Evolutionary conservation across 2,888 invertebrate genomes (phyloP).

Genomic region (Coelogynopora nodosa): DNA sequence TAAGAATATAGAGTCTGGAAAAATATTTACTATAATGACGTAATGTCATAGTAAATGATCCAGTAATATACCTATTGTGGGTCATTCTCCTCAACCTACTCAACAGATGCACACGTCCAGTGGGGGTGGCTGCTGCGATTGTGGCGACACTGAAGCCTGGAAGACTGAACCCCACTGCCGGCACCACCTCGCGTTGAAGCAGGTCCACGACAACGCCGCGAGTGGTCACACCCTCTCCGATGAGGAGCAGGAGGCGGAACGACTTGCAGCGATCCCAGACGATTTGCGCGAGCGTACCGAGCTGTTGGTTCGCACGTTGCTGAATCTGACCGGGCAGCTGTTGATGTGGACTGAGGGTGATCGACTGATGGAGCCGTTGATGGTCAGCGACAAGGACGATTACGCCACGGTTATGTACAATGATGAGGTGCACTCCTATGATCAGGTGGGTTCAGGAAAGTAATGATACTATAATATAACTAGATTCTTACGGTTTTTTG

Average conservation of each 20-base stretch:
- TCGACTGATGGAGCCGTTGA: not conserved
- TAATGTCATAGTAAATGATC: too few species aligned
- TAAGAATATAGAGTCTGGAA: too few species aligned
- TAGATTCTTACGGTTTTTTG: too few species aligned
- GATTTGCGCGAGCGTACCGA: not conserved
- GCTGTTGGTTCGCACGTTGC: not conserved
- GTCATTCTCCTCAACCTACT: too few species aligned
- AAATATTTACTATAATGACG: too few species aligned
- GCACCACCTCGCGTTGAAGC: not conserved
- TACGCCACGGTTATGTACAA: constrained; percentile 29
- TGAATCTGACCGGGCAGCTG: not conserved
- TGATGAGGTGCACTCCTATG: constrained; percentile 33
- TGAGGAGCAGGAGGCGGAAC: not conserved
- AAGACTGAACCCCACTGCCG: constrained; percentile 16
- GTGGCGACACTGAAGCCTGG: constrained; percentile 40
- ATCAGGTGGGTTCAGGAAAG: too few species aligned
- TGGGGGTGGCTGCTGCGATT: constrained; percentile 42
- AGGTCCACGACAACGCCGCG: not conserved
- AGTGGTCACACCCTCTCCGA: not conserved
- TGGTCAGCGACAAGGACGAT: not conserved
- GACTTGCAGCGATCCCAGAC: not conserved
- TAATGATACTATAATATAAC: too few species aligned
- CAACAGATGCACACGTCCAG: constrained; percentile 33
- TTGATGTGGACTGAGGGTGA: not conserved
- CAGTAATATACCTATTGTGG: too few species aligned